These are phyloP conservation scores for Paramormyrops kingsleyae DNA, from an alignment of 2,113 vertebrate species.

Conservation along the genomic window DNA sequence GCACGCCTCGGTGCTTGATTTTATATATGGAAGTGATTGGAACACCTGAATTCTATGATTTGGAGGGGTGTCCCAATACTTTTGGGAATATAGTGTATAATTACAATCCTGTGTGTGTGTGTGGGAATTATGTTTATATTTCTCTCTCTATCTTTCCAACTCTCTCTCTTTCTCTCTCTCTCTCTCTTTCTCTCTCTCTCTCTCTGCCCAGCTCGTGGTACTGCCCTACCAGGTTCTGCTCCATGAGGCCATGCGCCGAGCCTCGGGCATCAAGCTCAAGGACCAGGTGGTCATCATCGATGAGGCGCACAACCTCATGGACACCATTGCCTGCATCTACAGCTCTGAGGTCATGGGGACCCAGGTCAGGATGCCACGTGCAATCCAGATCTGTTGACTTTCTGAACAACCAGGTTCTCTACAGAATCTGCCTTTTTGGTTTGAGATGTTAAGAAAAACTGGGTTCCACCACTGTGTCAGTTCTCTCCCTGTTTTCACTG, in stretches of 20 bases:
- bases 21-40: no score
- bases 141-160: background rate
- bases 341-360: conserved; percentile 75
- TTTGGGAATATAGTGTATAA: no score
- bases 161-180: background rate
- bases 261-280: conserved; percentile 82
- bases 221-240: conserved; percentile 92
- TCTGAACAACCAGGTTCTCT: background rate
- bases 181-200: background rate
- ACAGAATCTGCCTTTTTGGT: background rate
- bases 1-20: no score
- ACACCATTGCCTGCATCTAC: conserved; percentile 83
- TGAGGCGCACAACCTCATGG: conserved; percentile 92
- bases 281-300: conserved; percentile 90
- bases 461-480: background rate
- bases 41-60: no score
- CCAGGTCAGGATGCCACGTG: conserved; percentile 65
- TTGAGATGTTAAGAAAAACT: background rate
- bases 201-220: conserved; percentile 77
- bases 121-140: background rate
- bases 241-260: conserved; percentile 76
- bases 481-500: background rate
- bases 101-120: no score
- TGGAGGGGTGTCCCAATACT: no score
- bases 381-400: background rate